These are phyloP conservation scores for Drosophila atroscutellata DNA, from an alignment of 2,888 invertebrate species.

Conservation along the genomic window DNA sequence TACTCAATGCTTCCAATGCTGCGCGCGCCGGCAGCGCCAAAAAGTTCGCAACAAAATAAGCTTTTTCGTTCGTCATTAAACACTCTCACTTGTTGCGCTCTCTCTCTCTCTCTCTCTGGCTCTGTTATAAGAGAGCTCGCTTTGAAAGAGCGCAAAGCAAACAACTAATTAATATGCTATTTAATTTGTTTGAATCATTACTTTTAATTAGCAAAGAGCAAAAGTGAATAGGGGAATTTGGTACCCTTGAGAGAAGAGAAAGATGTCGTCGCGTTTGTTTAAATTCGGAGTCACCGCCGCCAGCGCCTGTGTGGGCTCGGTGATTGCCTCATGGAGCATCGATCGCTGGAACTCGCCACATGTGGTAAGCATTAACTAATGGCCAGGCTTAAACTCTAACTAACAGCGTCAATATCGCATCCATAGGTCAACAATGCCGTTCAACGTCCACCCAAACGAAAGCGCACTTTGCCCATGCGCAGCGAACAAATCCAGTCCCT, in stretches of 20 bases:
- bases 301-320: slow-evolving; percentile 83
- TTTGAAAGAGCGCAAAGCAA: slow-evolving; percentile 7
- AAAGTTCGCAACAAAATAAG: slow-evolving; percentile 54
- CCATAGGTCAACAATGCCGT: slow-evolving; percentile 81
- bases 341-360: slow-evolving; percentile 80
- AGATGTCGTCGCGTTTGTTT: slow-evolving; percentile 84
- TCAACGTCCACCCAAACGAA: slow-evolving; percentile 85
- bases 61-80: slow-evolving; percentile 24
- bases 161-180: neutral
- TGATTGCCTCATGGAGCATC: slow-evolving; percentile 82
- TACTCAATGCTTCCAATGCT: slow-evolving; percentile 45
- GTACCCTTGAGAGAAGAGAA: slow-evolving; percentile 18
- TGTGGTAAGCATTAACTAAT: slow-evolving; percentile 57
- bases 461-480: slow-evolving; percentile 92
- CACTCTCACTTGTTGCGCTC: slow-evolving; percentile 3
- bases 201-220: slow-evolving; percentile 20
- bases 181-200: slow-evolving; percentile 26
- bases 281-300: slow-evolving; percentile 84
- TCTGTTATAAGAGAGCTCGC: slow-evolving; percentile 7
- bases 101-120: neutral
- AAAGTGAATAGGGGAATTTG: slow-evolving; percentile 9
- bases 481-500: slow-evolving; percentile 92
- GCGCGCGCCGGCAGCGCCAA: slow-evolving; percentile 37
- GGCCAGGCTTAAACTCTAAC: neutral
- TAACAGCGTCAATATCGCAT: neutral